phyloP scores from a whole-genome alignment of 2,113 vertebrate species.

The Aldabrachelys gigantea region DNA sequence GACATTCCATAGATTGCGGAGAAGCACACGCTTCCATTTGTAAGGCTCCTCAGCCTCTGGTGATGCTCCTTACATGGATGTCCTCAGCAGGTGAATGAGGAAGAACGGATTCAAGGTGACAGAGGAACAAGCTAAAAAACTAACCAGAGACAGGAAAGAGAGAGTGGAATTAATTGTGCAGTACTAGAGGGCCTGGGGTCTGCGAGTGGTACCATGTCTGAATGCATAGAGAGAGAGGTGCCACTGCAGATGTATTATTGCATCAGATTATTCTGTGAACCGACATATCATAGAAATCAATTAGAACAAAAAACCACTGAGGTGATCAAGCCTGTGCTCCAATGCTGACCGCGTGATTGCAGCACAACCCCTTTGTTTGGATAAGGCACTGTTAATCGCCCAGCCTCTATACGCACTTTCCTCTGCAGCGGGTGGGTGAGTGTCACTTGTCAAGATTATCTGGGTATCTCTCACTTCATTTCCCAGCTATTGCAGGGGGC shows the following conservation, averaged over 20 bases:
- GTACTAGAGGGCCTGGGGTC: neutral
- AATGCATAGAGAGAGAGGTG: constrained; percentile 31
- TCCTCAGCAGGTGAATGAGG: neutral
- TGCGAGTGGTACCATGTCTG: neutral
- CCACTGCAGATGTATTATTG: neutral
- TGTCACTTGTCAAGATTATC: neutral
- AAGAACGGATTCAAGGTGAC: neutral
- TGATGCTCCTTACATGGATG: neutral
- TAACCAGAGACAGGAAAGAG: neutral
- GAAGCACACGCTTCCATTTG: neutral
- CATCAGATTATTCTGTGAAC: neutral
- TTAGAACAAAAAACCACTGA: neutral
- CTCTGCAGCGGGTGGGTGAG: neutral
- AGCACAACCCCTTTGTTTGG: neutral
- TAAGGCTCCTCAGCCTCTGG: neutral
- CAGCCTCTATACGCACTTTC: neutral
- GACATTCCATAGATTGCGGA: fast-evolving
- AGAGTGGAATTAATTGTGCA: neutral
- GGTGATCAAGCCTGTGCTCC: neutral
- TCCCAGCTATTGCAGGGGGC: neutral
- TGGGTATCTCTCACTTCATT: neutral
- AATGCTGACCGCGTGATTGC: neutral
- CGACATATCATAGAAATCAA: neutral
- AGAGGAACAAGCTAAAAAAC: neutral
- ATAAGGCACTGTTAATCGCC: neutral